These are phyloP conservation scores for Enteromius paludinosus DNA, from an alignment of 2,797 vertebrate species.

Conservation along the genomic window DNA sequence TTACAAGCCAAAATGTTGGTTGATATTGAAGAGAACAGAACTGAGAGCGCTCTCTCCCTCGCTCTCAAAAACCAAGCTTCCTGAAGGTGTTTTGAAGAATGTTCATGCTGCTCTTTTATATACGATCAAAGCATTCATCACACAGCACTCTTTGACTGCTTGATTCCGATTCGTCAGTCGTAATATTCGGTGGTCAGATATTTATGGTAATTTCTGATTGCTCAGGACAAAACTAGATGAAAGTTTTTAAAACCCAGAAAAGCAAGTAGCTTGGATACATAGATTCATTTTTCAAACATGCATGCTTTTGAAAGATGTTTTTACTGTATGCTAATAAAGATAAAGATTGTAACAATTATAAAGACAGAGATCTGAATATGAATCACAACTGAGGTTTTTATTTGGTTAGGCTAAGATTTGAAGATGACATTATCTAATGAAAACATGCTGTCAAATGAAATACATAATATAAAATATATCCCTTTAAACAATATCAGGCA, in stretches of 20 bases:
- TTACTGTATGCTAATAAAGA: neutral
- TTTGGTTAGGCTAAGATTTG: neutral
- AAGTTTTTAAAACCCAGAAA: neutral
- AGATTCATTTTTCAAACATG: neutral
- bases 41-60: neutral
- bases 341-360: neutral
- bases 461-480: neutral
- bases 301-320: neutral
- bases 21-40: neutral
- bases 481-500: neutral
- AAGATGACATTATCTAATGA: no score
- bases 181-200: neutral
- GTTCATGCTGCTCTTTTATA: neutral
- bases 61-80: neutral
- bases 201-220: neutral
- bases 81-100: neutral
- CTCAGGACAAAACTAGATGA: neutral
- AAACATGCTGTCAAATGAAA: neutral
- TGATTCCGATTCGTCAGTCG: neutral
- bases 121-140: neutral
- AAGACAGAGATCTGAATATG: neutral
- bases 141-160: neutral
- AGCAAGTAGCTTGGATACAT: neutral
- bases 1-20: neutral
- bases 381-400: neutral